phyloP scores from a whole-genome alignment of 2,113 vertebrate genomes.

The Anguilla japonica region DNA sequence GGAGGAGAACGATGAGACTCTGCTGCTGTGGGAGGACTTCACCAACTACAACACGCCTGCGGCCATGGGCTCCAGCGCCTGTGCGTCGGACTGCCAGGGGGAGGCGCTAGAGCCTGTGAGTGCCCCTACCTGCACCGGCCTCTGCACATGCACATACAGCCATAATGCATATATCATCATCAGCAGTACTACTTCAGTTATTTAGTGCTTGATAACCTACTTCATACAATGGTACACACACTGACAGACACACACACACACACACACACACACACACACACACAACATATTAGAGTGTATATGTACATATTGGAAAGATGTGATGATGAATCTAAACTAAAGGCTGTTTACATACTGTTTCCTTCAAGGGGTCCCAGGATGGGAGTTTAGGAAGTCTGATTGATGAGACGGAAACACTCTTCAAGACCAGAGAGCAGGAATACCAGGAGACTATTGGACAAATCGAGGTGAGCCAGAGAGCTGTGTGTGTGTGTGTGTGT shows the following conservation, averaged over 20 bases:
- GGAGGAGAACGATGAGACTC: conserved; percentile 91
- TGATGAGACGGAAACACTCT: conserved; percentile 91
- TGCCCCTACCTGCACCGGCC: neutral
- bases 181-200: too few relatives aligned
- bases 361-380: conserved; percentile 75
- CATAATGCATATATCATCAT: too few relatives aligned
- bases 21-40: conserved; percentile 93
- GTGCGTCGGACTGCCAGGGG: conserved; percentile 57
- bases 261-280: too few relatives aligned
- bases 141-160: neutral
- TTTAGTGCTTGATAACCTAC: too few relatives aligned
- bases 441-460: conserved; percentile 96
- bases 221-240: neutral
- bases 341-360: conserved; percentile 21
- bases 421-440: conserved; percentile 93
- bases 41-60: conserved; percentile 78
- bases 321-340: too few relatives aligned
- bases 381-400: conserved; percentile 91
- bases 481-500: neutral
- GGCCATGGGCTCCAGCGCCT: conserved; percentile 26
- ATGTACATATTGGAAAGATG: too few relatives aligned
- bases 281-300: too few relatives aligned
- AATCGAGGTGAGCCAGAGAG: conserved; percentile 81
- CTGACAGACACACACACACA: neutral
- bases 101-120: conserved; percentile 32